Base-by-base conservation (phyloP, 2,797 vertebrate genomes). In the Babyrousa celebensis region DNA sequence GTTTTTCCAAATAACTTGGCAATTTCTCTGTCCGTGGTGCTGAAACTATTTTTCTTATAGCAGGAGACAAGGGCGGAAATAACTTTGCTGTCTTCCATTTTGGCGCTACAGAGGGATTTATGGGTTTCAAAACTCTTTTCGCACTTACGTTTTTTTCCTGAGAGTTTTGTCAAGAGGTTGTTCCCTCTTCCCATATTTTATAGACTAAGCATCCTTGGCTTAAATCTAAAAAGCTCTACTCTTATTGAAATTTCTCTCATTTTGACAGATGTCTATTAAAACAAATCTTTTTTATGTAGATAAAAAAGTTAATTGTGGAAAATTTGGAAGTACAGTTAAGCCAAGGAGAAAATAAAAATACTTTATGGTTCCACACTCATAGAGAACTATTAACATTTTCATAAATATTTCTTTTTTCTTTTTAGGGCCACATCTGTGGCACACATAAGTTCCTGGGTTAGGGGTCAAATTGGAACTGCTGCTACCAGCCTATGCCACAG, bases 61-160 rank as follows among this genome's bases (percentile, higher is more conserved):
- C 63, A 20, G 54, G 25, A 12, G 17, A 54, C 12, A 3, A 67
- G 72, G 89, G 65, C 0, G 0, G 94, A 92, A 93, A 88, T 78
- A 83, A 79, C 79, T 63, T 36, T 1, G 1, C 16, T 10, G 12
- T 83, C 88, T 93, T 92, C 48, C 36, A 29, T 78, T 89, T 91
- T 89, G 71, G 71, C 27, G 14, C 48, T 68, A 60, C 25, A 14
- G 18, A 54, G 80, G 96, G 93, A 95, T 89, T 92, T 89, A 91
- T 70, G 70, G 17, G 12, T 75, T 95, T 96, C 71, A 85, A 75
- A 95, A 85, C 32, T 62, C 78, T 93, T 58, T 89, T 79, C 88
- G 79, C 21, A 60, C 27, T 85, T 92, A 68, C 10, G 58, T 40
- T 48, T 68, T 88, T 75, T 72, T 54, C 32, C 74, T 89, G 43